Evolutionary conservation across 2,888 invertebrate genomes (phyloP), one percentile per base, ranked within the genome.

Genomic region (Ectemnius lituratus): DNA sequence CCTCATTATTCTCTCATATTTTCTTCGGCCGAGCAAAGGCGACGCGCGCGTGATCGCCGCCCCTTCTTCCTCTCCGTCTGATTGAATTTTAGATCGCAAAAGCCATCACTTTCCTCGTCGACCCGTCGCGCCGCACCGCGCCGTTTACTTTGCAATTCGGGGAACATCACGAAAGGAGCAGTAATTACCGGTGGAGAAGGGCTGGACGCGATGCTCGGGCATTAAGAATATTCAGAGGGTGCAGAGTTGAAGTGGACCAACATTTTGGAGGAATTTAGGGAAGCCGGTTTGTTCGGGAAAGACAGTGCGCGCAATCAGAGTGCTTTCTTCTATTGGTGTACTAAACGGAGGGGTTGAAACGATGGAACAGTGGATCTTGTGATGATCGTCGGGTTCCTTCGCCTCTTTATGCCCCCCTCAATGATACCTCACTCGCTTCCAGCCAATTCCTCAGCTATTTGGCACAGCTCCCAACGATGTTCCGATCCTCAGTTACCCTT

Each of bases 71-170:
- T 47, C 4, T 2, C 52, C 14, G 52, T 14, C 73, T 81, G 84
- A 83, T 83, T 85, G 83, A 84, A 87, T 86, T 85, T 84, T 83
- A 82, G 82, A 84, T 81, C 85, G 84, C 81, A 71, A 23, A 68
- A 71, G 37, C 37, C 37, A 37, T 11, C 37, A 37, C 37, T 8
- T 37, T 52, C 2, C 3, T 23, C 23, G 2, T 20, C 20, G 49
- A 2, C 49, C 20, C 20, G 23, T 23, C 23, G 23, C 52, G 16
- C 52, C 13, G 14, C 20, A 3, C 3, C 23, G 23, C 52, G 16
- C 52, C 13, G 14, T 16, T 52, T 16, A 52, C 37, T 52, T 52
- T 52, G 52, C 52, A 16, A 16, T 52, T 52, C 52, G 52, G 52
- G 2, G 5, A 11, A 52, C 52, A 37, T 37, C 8, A 13, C 52